phyloP scores from a whole-genome alignment of 2,888 invertebrate species.

The Elmis aenea region DNA sequence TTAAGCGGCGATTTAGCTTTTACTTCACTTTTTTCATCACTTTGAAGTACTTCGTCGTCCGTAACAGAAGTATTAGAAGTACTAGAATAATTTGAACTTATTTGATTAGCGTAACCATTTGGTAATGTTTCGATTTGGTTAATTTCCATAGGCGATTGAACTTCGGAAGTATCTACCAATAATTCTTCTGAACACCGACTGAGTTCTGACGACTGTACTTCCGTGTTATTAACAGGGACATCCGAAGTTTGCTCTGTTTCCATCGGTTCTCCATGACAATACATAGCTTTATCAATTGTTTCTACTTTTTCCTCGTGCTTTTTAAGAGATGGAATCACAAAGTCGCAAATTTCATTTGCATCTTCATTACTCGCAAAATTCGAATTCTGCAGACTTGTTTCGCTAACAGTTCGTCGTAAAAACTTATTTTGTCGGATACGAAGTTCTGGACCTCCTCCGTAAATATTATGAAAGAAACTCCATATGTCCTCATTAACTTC shows the following conservation, averaged over 20 bases:
- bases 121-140: neutral
- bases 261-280: slow-evolving; percentile 32
- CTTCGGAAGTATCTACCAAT: neutral
- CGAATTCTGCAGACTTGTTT: slow-evolving; percentile 11
- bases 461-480: slow-evolving; percentile 79
- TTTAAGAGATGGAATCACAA: slow-evolving; percentile 25
- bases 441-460: slow-evolving; percentile 87
- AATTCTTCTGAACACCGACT: neutral
- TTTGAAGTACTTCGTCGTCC: slow-evolving; percentile 17
- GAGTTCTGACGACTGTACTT: neutral
- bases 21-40: slow-evolving; percentile 2
- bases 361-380: slow-evolving; percentile 15
- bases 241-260: slow-evolving; percentile 12
- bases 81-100: slow-evolving; percentile 6
- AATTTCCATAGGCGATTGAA: neutral
- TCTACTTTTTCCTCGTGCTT: slow-evolving; percentile 16
- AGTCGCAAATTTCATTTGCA: slow-evolving; percentile 19
- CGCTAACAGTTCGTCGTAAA: slow-evolving; percentile 7
- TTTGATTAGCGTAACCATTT: neutral
- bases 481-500: slow-evolving; percentile 82
- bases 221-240: neutral
- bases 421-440: slow-evolving; percentile 36
- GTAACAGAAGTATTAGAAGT: slow-evolving; percentile 19
- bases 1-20: slow-evolving; percentile 14
- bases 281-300: slow-evolving; percentile 24